These are phyloP conservation scores for Stigmatopora nigra DNA, from an alignment of 2,113 vertebrate genomes.

Conservation along the genomic window DNA sequence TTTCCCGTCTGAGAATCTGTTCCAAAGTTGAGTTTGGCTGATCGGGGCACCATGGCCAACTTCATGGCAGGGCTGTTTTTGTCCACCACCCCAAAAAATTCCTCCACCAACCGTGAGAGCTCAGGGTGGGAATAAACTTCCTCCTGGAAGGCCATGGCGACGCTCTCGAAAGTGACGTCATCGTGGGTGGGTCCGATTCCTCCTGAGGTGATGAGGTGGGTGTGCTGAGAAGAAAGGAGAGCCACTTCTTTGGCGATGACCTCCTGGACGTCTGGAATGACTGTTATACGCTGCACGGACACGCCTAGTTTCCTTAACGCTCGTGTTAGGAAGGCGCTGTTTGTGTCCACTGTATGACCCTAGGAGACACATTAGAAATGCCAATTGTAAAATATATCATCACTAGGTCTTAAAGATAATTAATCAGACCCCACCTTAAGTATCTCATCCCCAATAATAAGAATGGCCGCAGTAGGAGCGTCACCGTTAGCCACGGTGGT, in stretches of 20 bases:
- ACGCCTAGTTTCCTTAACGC: constrained; percentile 82
- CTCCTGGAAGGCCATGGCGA: constrained; percentile 85
- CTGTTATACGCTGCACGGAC: constrained; percentile 77
- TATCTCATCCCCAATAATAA: constrained; percentile 93
- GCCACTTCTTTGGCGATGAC: constrained; percentile 80
- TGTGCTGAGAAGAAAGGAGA: constrained; percentile 72
- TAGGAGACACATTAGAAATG: constrained; percentile 32
- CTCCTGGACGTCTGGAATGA: constrained; percentile 80
- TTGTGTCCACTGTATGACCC: constrained; percentile 91
- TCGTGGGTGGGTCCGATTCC: constrained; percentile 95
- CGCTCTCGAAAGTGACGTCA: constrained; percentile 87
- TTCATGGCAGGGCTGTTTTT: constrained; percentile 74
- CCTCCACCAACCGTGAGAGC: constrained; percentile 67
- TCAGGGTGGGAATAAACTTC: constrained; percentile 74
- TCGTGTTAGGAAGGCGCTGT: constrained; percentile 83
- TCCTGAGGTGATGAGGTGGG: constrained; percentile 84
- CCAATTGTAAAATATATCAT: background rate
- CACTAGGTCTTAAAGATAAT: background rate
- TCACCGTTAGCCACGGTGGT: constrained; percentile 24
- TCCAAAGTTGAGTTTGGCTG: constrained; percentile 84
- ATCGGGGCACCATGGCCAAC: constrained; percentile 76
- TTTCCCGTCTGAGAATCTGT: constrained; percentile 67
- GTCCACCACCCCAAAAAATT: constrained; percentile 67
- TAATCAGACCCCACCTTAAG: constrained; percentile 74
- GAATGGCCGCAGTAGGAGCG: constrained; percentile 80